phyloP scores from a whole-genome alignment of 1,140 invertebrate genomes.

The Diplogasteroides magnus region DNA sequence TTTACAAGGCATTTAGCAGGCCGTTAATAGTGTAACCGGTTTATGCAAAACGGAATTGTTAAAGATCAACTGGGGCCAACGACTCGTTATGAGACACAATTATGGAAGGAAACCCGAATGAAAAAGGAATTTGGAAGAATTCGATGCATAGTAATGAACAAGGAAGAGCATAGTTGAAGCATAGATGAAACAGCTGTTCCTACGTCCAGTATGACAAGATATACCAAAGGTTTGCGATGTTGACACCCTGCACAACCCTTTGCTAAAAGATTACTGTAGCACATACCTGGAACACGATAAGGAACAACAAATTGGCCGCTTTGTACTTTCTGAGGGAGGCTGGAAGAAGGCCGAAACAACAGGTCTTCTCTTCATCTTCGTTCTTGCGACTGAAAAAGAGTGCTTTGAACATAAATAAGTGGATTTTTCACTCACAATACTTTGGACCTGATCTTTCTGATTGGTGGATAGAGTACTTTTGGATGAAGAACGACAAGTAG shows the following conservation, averaged over 20 bases:
- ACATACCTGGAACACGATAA: no score
- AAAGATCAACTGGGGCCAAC: no score
- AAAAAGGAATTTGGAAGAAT: no score
- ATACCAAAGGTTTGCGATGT: neutral
- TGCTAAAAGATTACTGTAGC: neutral
- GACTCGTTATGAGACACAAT: no score
- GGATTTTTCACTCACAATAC: neutral
- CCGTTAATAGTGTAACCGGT: no score
- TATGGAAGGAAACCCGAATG: no score
- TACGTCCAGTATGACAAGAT: neutral
- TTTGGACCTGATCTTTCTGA: neutral
- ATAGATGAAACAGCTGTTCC: no score
- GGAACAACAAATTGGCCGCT: neutral
- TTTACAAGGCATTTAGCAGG: no score
- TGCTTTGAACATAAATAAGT: neutral
- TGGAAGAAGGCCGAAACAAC: neutral
- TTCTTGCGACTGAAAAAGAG: neutral
- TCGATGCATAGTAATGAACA: no score
- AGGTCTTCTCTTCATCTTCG: neutral
- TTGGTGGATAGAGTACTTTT: neutral
- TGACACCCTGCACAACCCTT: neutral
- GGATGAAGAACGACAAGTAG: neutral
- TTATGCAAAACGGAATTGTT: no score
- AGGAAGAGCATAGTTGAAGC: no score
- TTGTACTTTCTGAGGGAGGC: neutral